A percentile compares a stretch with the other conserved stretches of the same genome.
phyloP scores from a whole-genome alignment of 2,113 vertebrate genomes.

The Neotoma lepida region DNA sequence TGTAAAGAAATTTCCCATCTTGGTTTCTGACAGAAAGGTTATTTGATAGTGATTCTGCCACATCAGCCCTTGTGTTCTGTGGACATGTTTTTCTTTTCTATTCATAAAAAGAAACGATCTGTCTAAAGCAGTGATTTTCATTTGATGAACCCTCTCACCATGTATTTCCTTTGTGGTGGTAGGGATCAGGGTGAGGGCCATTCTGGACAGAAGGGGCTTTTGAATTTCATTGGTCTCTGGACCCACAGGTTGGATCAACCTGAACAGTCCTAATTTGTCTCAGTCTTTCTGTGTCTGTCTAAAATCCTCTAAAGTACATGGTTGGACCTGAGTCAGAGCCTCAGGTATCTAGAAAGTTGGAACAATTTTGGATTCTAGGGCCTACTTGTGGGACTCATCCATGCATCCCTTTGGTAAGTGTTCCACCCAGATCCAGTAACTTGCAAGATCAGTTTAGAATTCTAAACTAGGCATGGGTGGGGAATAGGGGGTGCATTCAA shows the following conservation, averaged over 20 bases:
- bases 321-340: background rate
- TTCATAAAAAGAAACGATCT: background rate
- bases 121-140: constrained; percentile 36
- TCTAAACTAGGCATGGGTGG: constrained; percentile 30
- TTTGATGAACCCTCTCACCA: background rate
- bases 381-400: background rate
- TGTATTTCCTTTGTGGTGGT: background rate
- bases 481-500: background rate
- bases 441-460: background rate
- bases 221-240: background rate
- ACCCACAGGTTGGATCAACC: background rate
- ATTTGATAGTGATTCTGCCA: background rate
- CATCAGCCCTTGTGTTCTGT: background rate
- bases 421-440: background rate
- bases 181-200: background rate
- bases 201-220: background rate
- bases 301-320: constrained; percentile 20
- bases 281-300: background rate
- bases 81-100: background rate
- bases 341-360: background rate
- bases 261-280: background rate
- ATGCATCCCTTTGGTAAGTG: background rate
- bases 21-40: constrained; percentile 6
- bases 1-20: constrained; percentile 6
- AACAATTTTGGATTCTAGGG: constrained; percentile 30